phyloP scores from a whole-genome alignment of 2,797 vertebrate species.

The Pseudocheirus occidentalis region DNA sequence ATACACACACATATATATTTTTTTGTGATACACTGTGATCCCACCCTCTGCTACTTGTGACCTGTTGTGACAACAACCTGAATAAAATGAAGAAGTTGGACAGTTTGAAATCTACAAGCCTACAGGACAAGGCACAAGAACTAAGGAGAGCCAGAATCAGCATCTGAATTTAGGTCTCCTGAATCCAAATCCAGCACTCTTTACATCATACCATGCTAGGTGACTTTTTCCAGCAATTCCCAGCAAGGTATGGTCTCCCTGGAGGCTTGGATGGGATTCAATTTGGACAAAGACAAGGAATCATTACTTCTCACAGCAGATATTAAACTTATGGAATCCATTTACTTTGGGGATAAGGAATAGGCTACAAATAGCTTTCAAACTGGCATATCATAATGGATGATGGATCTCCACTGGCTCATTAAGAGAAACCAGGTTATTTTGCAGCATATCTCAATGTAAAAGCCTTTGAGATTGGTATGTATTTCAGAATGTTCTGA shows the following conservation, averaged over 20 bases:
- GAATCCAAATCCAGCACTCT: not conserved
- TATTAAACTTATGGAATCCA: not conserved
- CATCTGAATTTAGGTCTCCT: not conserved
- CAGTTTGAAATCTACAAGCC: not conserved
- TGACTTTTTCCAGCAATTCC: not conserved
- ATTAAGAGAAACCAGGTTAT: not conserved
- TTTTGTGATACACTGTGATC: not conserved
- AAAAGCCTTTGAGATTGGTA: not conserved
- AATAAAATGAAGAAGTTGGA: not conserved
- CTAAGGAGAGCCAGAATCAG: not conserved
- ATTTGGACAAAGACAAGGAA: not conserved
- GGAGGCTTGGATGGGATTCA: not conserved
- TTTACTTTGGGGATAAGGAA: not conserved
- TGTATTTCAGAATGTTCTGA: not conserved
- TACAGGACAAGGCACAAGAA: not conserved
- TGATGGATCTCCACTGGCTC: not conserved
- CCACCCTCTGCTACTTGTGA: not conserved
- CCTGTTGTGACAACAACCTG: not conserved
- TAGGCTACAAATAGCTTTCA: not conserved
- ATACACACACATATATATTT: not conserved
- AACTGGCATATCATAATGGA: not conserved
- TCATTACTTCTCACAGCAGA: constrained; percentile 12
- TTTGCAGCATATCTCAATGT: not conserved
- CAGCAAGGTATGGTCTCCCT: not conserved
- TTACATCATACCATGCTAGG: not conserved